Base-by-base conservation (phyloP, 2,888 invertebrate species). In the Callinectes sapidus region DNA sequence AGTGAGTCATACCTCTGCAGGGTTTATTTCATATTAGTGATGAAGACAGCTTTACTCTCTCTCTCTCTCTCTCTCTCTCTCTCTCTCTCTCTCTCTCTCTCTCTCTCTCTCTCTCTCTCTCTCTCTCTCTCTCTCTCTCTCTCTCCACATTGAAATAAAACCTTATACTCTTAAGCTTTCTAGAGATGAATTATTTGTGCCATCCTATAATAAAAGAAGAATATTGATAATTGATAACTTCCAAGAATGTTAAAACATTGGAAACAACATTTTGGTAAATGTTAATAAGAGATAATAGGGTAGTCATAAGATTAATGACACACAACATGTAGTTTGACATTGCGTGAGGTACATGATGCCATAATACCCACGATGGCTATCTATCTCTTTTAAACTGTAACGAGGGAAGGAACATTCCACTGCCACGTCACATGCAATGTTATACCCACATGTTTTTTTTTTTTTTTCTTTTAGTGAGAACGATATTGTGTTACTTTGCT, bases 1-100 rank as follows among this genome's bases (percentile, higher is more conserved):
- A 71, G 28, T 8, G 2, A 28, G 71, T 28, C 28, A 8, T 71
- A 71, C 28, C n/a, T 71, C 10, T 71, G 2, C 71, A 71, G 71
- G 71, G 6, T 23, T 28, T 71, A 10, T 1, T 71, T n/a, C 28
- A 71, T 71, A 71, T 23, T 71, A 71, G 10, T 71, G 71, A 28
- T 71, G 71, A 28, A 71, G 28, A 71, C 1, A n/a, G 10, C 6
- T 71, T 71, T 71, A 18, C 2, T 71, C 71, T 16, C 18, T 61
- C 61, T 61, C 61, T 61, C 61, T 61, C 61, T 61, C 61, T 61
- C 61, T 61, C 61, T 61, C 61, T 61, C 61, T 61, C 61, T 61
- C 61, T 61, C 61, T 61, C 61, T 61, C 61, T 61, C 61, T 61
- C 61, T 61, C 61, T 61, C 61, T 61, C 61, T 61, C 61, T 61